A percentile compares a stretch with the other conserved stretches of the same genome.
Evolutionary conservation across 2,113 vertebrate species (phyloP).

Genomic region (Phrynosoma blainvillii): DNA sequence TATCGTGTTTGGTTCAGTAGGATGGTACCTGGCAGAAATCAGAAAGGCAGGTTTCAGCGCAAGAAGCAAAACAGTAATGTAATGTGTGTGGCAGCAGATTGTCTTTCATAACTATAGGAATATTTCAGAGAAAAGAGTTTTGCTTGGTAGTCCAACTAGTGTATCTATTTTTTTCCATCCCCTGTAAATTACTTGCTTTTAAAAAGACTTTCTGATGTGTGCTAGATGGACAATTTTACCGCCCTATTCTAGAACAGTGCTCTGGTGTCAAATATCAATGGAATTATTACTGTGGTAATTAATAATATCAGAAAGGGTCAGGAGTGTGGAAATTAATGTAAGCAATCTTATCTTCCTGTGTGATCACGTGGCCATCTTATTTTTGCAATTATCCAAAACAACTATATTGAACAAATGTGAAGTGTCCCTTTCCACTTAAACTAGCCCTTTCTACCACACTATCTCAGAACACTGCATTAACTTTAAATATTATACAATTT

Average conservation of each 20-base stretch:
- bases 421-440: background rate
- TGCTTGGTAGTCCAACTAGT: background rate
- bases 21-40: slow-evolving; percentile 74
- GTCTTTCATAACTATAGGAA: background rate
- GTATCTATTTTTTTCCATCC: background rate
- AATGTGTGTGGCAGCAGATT: background rate
- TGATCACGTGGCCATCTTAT: background rate
- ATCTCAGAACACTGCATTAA: background rate
- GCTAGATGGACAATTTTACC: background rate
- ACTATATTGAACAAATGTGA: background rate
- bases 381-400: background rate
- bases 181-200: background rate
- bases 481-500: background rate
- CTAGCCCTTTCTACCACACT: no score
- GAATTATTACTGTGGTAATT: background rate
- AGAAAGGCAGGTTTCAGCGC: background rate
- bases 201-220: background rate
- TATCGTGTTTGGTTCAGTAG: slow-evolving; percentile 64
- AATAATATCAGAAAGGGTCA: background rate
- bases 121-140: slow-evolving; percentile 19
- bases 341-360: background rate
- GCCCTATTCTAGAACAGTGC: background rate
- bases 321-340: background rate
- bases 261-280: background rate
- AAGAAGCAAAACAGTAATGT: background rate